phyloP scores from a whole-genome alignment of 30 jellyfish, hydroid and myxozoan species.

The Mastigias papua region DNA sequence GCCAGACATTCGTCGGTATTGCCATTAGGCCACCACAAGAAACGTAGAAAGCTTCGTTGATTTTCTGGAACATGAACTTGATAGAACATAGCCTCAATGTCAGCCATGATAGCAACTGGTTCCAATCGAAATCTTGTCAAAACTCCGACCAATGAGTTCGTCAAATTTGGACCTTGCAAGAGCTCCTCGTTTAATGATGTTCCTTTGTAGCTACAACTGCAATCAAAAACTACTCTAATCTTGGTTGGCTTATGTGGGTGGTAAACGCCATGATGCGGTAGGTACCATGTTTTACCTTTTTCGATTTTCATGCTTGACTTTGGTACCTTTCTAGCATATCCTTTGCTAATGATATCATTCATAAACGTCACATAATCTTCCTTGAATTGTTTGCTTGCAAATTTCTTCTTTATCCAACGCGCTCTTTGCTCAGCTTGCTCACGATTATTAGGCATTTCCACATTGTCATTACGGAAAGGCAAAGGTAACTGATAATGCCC shows the following conservation, averaged over 20 bases:
- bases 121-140: conserved; percentile 43
- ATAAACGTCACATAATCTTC: conserved; percentile 42
- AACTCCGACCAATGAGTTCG: conserved; percentile 27
- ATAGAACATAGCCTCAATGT: neutral
- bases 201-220: conserved; percentile 53
- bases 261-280: conserved; percentile 39
- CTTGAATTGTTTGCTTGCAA: neutral
- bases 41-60: conserved; percentile 43
- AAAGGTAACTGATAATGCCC: neutral
- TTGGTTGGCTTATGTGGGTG: conserved; percentile 28
- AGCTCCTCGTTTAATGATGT: neutral
- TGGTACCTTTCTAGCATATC: conserved; percentile 37
- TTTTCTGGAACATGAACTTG: conserved; percentile 40
- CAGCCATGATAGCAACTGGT: neutral
- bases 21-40: conserved; percentile 67
- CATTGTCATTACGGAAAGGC: conserved; percentile 5
- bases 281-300: conserved; percentile 30
- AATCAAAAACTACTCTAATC: conserved; percentile 66
- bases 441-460: conserved; percentile 33
- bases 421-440: conserved; percentile 46
- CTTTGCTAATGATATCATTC: conserved; percentile 45
- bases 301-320: conserved; percentile 17
- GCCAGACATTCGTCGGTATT: conserved; percentile 28
- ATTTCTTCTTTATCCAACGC: conserved; percentile 19
- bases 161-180: conserved; percentile 3